Percentiles rank a stretch among this genome's conserved stretches.
Conservation (phyloP, 1,140 invertebrate genomes). For the Hylyphantes graminicola region DNA sequence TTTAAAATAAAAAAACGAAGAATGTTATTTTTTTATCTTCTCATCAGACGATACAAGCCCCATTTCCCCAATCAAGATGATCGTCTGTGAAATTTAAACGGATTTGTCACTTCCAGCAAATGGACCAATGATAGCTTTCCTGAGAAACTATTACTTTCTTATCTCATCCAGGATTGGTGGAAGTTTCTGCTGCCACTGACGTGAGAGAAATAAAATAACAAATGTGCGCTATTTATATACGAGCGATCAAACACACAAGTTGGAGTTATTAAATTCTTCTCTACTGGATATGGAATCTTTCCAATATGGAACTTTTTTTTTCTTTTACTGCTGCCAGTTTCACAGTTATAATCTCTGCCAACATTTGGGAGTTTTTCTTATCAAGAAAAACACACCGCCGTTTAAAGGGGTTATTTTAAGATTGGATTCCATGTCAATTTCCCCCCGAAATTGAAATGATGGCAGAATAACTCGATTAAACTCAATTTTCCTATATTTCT, state of each 20-base stretch:
- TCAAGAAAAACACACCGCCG: not conserved
- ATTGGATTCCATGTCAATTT: too few species aligned
- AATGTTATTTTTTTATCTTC: not conserved
- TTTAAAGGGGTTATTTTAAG: too few species aligned
- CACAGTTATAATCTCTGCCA: not conserved
- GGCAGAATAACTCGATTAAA: too few species aligned
- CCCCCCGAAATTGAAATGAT: too few species aligned
- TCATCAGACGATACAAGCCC: not conserved
- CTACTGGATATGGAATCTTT: slow-evolving; percentile 1
- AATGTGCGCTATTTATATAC: not conserved
- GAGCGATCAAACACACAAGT: slow-evolving; percentile 4
- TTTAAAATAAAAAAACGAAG: not conserved
- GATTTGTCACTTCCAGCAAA: slow-evolving; percentile 35
- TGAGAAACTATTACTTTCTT: not conserved
- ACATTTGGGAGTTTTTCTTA: slow-evolving; percentile 5
- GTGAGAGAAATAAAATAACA: not conserved
- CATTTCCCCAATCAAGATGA: not conserved
- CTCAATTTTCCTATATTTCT: too few species aligned
- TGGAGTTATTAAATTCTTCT: slow-evolving; percentile 37
- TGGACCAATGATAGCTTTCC: not conserved
- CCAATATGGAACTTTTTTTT: not conserved
- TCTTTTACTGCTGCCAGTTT: not conserved
- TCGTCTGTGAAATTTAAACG: slow-evolving; percentile 11
- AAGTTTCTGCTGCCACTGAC: not conserved
- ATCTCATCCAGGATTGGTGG: not conserved